Conservation (phyloP, 1,140 invertebrate species). For the Diorhabda carinulata region DNA sequence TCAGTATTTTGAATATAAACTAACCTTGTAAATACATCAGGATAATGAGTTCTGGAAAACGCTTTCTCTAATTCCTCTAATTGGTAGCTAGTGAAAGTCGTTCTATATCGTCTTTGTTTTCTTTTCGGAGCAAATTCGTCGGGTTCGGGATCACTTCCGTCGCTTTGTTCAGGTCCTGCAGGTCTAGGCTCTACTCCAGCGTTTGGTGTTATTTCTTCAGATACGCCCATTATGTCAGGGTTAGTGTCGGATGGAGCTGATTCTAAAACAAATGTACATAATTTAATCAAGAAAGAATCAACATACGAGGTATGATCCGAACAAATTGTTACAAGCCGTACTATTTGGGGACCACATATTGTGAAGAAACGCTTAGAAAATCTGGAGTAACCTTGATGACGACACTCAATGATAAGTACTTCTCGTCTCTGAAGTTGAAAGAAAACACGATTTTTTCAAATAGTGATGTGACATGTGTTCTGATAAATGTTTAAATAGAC, state of each 20-base stretch:
- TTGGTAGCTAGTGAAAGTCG: constrained; percentile 93
- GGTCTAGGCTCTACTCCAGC: constrained; percentile 41
- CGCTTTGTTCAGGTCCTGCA: constrained; percentile 45
- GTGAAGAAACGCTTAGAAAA: too few relatives aligned
- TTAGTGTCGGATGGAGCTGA: constrained; percentile 39
- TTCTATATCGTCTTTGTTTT: constrained; percentile 87
- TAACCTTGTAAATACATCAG: constrained; percentile 96
- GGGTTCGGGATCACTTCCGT: constrained; percentile 70
- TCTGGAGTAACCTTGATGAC: too few relatives aligned
- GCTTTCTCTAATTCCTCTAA: constrained; percentile 96
- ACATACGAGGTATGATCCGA: too few relatives aligned
- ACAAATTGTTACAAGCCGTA: too few relatives aligned
- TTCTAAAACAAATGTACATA: constrained; percentile 35
- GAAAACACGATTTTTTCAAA: too few relatives aligned
- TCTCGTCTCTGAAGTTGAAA: too few relatives aligned
- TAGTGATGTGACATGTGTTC: too few relatives aligned
- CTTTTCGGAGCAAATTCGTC: constrained; percentile 83
- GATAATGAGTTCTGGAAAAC: constrained; percentile 95
- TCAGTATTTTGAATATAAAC: constrained; percentile 28
- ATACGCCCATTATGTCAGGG: constrained; percentile 45
- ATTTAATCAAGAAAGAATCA: too few relatives aligned
- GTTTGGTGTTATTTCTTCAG: constrained; percentile 43
- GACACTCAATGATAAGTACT: too few relatives aligned
- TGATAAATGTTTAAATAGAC: too few relatives aligned
- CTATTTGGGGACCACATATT: too few relatives aligned